Base-by-base conservation (phyloP, 1,140 invertebrate genomes). In the Tachypleus tridentatus region DNA sequence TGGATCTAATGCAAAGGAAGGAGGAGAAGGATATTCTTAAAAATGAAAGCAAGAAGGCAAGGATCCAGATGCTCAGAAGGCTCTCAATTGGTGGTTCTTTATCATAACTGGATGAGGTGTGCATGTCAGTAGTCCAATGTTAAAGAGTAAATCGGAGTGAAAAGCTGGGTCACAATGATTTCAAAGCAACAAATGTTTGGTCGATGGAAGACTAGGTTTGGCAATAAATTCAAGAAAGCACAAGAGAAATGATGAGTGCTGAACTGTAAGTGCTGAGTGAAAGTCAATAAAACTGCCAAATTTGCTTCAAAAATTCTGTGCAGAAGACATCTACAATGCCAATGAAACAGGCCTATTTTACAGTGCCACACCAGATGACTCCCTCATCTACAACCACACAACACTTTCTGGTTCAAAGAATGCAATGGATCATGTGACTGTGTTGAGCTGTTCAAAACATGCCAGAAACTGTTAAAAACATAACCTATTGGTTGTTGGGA, bases 161-260 rank as follows among this genome's bases (percentile, higher is more conserved):
- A 51, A 66, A 69, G 29, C 58, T 73, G n/a, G 64, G 58, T 3
- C 59, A 69, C 7, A 54, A 11, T n/a, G 65, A 74, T 56, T 74
- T 74, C 54, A 74, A 72, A 59, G 70, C 73, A 51, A 72, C 69
- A 3, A 68, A 70, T 67, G 73, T 72, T 4, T 74, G 72, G 73
- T 58, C 72, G 47, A 29, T 74, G 64, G 29, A 70, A 66, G 53
- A 9, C 51, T 10, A 54, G 70, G 6, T 65, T 71, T 54, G 58
- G 56, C n/a, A 66, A 67, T 49, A 67, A 62, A n/a, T 68, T 68
- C 51, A 64, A 67, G 29, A 29, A 29, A 29, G 11, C 4, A 65
- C 52, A 53, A 59, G 11, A 51, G 61, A 52, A 65, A 65, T 4
- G 51, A 5, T 29, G 11, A 52, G 57, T 54, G 63, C 57, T 57